These are phyloP conservation scores for Mechanitis messenoides DNA, from an alignment of 2,888 invertebrate genomes.

Conservation along the genomic window DNA sequence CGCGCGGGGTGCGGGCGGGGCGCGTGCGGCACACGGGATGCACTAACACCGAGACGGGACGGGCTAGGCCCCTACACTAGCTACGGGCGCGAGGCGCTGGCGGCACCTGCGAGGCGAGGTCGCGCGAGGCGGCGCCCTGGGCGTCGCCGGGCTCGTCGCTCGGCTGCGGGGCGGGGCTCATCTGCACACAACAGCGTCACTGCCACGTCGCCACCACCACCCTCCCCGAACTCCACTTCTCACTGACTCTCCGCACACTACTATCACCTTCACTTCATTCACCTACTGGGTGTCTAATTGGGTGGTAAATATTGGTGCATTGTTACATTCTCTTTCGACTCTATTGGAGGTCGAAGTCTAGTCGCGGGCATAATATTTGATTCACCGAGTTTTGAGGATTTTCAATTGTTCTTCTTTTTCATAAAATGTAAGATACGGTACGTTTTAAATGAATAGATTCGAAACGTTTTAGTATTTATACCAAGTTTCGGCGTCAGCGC, in stretches of 20 bases:
- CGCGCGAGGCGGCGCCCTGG: conserved; percentile 63
- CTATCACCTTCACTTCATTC: conserved; percentile 34
- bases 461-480: not conserved
- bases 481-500: conserved; percentile 44
- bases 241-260: conserved; percentile 68
- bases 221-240: conserved; percentile 72
- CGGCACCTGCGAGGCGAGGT: conserved; percentile 70
- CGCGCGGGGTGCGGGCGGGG: conserved; percentile 45
- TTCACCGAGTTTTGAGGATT: conserved; percentile 18
- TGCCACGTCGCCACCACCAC: conserved; percentile 64
- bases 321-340: conserved; percentile 19
- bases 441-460: not conserved
- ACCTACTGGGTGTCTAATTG: conserved; percentile 36
- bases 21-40: conserved; percentile 49
- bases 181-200: conserved; percentile 74
- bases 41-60: conserved; percentile 68
- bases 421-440: conserved; percentile 4
- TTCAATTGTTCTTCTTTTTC: not conserved
- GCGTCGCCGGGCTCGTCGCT: conserved; percentile 64
- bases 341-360: conserved; percentile 21
- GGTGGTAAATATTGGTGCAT: conserved; percentile 29
- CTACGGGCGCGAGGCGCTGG: conserved; percentile 53
- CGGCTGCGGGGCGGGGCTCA: conserved; percentile 72
- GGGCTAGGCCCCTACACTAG: conserved; percentile 69
- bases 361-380: conserved; percentile 26